Conservation (phyloP, 2,113 vertebrate genomes). For the Perca flavescens region DNA sequence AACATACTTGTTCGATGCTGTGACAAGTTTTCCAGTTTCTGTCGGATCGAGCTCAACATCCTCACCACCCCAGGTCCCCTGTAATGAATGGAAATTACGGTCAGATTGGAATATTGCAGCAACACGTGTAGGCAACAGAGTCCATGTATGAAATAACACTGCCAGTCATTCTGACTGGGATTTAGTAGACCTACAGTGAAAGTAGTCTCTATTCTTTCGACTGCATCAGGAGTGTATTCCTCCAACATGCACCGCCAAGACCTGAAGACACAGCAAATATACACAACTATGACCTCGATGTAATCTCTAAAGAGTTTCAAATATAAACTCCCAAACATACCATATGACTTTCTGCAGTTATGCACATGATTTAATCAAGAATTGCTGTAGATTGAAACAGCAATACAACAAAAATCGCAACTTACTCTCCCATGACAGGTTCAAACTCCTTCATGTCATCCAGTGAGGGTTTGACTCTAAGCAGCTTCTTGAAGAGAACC, state of each 20-base stretch:
- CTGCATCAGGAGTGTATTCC: slow-evolving; percentile 66
- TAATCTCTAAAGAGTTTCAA: no score
- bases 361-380: not conserved
- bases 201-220: slow-evolving; percentile 46
- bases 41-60: slow-evolving; percentile 74
- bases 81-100: slow-evolving; percentile 3
- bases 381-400: not conserved
- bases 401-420: no score
- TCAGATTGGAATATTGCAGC: not conserved
- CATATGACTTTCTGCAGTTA: not conserved
- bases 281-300: not conserved
- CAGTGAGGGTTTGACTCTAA: slow-evolving; percentile 73
- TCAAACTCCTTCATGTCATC: slow-evolving; percentile 83
- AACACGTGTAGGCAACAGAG: not conserved
- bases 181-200: slow-evolving; percentile 80
- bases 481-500: slow-evolving; percentile 84
- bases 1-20: slow-evolving; percentile 77
- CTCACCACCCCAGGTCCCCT: slow-evolving; percentile 79
- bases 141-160: not conserved
- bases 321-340: not conserved
- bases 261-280: slow-evolving; percentile 62
- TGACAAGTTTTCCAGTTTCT: slow-evolving; percentile 74
- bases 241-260: slow-evolving; percentile 78
- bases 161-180: not conserved
- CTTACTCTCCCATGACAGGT: slow-evolving; percentile 73